Conservation (phyloP, 2,888 invertebrate species). For the Melitaea athalia region DNA sequence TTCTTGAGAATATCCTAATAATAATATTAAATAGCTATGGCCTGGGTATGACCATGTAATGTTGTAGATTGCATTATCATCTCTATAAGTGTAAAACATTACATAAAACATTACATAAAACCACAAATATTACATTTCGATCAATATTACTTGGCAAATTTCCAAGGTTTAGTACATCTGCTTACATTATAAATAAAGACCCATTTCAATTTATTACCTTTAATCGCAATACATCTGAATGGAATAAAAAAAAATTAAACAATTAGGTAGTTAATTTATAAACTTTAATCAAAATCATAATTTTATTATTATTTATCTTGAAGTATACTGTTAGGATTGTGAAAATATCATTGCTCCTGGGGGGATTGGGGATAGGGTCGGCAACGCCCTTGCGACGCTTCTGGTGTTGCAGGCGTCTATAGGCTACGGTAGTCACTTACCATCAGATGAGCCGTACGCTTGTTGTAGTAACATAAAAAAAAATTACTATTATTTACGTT, state of each 20-base stretch:
- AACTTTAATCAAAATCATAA: no score
- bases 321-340: background rate
- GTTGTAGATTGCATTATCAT: background rate
- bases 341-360: background rate
- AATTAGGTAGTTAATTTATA: no score
- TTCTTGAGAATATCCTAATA: background rate
- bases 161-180: conserved; percentile 26
- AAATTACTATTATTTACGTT: no score
- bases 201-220: background rate
- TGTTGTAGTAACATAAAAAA: no score
- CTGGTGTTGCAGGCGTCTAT: no score
- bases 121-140: conserved; percentile 22
- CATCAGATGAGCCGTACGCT: no score
- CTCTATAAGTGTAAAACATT: background rate
- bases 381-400: no score
- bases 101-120: conserved; percentile 8
- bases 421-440: no score
- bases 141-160: conserved; percentile 21
- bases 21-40: background rate
- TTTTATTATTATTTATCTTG: no score
- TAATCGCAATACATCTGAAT: background rate
- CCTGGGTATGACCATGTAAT: background rate
- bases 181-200: conserved; percentile 20
- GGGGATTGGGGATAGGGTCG: no score
- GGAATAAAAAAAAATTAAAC: no score